Percentiles rank a stretch among this genome's conserved stretches.
Conservation (phyloP, 2,888 invertebrate species). For the Mechanitis messenoides region DNA sequence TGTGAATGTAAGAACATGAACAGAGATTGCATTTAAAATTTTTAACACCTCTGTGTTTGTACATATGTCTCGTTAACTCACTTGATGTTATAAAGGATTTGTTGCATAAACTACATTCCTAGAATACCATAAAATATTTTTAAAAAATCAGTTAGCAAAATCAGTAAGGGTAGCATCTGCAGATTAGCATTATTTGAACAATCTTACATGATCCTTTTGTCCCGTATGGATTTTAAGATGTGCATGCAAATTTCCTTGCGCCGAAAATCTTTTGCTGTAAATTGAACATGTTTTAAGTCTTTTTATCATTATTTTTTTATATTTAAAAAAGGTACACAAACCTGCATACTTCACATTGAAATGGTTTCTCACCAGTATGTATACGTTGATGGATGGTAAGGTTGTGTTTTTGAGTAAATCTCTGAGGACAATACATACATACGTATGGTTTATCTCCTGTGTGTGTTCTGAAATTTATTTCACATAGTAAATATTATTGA, state of each 20-base stretch:
- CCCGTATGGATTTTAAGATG: constrained; percentile 80
- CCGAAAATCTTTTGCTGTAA: constrained; percentile 77
- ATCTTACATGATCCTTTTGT: constrained; percentile 75
- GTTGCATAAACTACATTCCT: constrained; percentile 75
- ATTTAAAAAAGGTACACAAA: constrained; percentile 30
- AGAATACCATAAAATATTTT: constrained; percentile 25
- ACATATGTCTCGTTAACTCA: constrained; percentile 77
- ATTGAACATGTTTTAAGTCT: constrained; percentile 10
- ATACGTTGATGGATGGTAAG: constrained; percentile 76
- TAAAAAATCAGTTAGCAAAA: too few relatives aligned
- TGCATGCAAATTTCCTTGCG: constrained; percentile 78
- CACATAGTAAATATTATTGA: too few relatives aligned
- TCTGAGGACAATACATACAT: constrained; percentile 74
- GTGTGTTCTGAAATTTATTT: constrained; percentile 60
- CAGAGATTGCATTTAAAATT: constrained; percentile 78
- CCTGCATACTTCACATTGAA: constrained; percentile 79
- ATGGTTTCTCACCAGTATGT: constrained; percentile 78
- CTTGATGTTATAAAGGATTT: constrained; percentile 79
- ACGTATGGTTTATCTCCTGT: constrained; percentile 78
- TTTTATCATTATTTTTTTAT: background rate
- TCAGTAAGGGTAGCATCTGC: too few relatives aligned
- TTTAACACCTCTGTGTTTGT: constrained; percentile 75
- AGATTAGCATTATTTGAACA: too few relatives aligned
- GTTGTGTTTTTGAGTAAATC: constrained; percentile 79
- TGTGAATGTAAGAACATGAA: constrained; percentile 72